Conservation (phyloP, 1,140 invertebrate species). For the Drosophila kurseongensis region DNA sequence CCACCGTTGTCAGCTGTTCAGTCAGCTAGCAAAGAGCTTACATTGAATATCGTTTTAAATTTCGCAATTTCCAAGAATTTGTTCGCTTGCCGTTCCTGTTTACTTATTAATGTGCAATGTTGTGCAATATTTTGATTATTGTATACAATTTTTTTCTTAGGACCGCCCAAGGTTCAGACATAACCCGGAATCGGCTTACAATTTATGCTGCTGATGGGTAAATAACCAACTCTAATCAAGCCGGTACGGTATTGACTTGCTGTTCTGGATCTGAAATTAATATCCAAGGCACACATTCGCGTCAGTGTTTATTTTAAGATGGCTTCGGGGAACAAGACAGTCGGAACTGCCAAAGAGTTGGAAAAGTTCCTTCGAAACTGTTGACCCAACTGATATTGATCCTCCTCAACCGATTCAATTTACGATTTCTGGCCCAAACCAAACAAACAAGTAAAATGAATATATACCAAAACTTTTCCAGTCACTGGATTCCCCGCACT, state of each 20-base stretch:
- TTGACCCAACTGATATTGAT: slow-evolving; percentile 9
- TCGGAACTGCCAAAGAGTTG: background rate
- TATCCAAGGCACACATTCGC: slow-evolving; percentile 19
- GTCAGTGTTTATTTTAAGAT: slow-evolving; percentile 6
- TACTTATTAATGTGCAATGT: slow-evolving; percentile 69
- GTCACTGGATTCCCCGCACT: slow-evolving; percentile 9
- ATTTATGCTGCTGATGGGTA: slow-evolving; percentile 31
- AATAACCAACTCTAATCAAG: slow-evolving; percentile 23
- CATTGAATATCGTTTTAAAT: slow-evolving; percentile 27
- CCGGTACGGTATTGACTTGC: slow-evolving; percentile 1
- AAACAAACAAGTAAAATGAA: slow-evolving; percentile 21
- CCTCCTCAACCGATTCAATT: slow-evolving; percentile 8
- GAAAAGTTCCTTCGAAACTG: slow-evolving; percentile 2
- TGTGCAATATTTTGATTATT: slow-evolving; percentile 73
- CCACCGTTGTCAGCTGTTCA: slow-evolving; percentile 7
- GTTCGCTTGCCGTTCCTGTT: slow-evolving; percentile 7
- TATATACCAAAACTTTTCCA: slow-evolving; percentile 32
- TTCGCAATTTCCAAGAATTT: slow-evolving; percentile 27
- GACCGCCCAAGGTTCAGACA: slow-evolving; percentile 28
- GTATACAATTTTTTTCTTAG: slow-evolving; percentile 29
- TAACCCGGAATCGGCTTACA: slow-evolving; percentile 32
- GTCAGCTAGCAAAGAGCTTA: slow-evolving; percentile 12
- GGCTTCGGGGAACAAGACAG: background rate
- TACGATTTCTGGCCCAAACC: slow-evolving; percentile 9
- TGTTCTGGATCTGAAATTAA: slow-evolving; percentile 19